Percentiles rank a stretch among this genome's conserved stretches.
These are phyloP conservation scores for Bubo blakistoni DNA, from an alignment of 2,113 vertebrate genomes.

Conservation along the genomic window DNA sequence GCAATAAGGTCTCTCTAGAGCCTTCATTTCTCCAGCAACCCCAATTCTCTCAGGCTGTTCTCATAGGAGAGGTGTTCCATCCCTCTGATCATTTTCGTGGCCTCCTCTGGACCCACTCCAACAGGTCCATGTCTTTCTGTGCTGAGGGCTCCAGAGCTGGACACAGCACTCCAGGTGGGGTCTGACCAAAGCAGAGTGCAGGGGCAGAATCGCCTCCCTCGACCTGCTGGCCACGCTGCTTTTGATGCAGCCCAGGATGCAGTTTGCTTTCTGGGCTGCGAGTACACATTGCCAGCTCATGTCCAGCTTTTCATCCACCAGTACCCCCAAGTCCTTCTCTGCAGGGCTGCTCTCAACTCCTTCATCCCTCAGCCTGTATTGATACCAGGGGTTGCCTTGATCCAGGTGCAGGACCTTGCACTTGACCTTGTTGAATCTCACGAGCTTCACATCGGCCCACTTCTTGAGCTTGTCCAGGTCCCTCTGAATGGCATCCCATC, in stretches of 20 bases:
- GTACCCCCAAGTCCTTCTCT: not conserved
- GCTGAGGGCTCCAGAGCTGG: too few relatives aligned
- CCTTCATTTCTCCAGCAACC: not conserved
- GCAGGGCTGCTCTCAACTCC: not conserved
- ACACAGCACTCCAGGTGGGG: not conserved
- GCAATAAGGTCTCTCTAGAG: not conserved
- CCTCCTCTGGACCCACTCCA: too few relatives aligned
- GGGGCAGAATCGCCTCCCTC: not conserved
- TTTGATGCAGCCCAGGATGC: not conserved
- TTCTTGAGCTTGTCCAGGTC: not conserved
- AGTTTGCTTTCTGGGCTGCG: not conserved
- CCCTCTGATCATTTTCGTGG: too few relatives aligned
- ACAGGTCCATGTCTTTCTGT: too few relatives aligned
- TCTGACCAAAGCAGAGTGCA: not conserved
- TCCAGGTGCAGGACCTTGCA: not conserved
- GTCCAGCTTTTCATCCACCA: not conserved
- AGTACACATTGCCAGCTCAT: rapidly evolving
- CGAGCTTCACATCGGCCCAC: not conserved
- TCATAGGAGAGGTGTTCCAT: not conserved
- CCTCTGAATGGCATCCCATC: not conserved
- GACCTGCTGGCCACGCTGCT: not conserved
- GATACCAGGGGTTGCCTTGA: rapidly evolving
- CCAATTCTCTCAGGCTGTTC: not conserved
- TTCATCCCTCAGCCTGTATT: not conserved
- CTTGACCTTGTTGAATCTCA: not conserved